Conservation (phyloP, 2,888 invertebrate genomes). For the Myopa tessellatipennis region DNA sequence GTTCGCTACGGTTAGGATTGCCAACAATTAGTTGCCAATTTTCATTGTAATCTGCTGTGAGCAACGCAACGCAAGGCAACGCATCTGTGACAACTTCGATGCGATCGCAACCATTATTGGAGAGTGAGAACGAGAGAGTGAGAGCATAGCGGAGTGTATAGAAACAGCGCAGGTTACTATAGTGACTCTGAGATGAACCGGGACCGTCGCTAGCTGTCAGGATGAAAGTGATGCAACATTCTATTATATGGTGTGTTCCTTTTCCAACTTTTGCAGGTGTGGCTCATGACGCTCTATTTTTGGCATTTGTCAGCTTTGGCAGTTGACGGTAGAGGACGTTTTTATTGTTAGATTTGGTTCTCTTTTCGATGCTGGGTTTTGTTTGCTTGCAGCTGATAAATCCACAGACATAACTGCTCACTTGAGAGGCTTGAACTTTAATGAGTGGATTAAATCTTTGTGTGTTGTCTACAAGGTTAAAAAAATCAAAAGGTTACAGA, state of each 20-base stretch:
- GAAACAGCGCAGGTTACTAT: conserved; percentile 10
- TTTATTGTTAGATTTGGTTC: conserved; percentile 7
- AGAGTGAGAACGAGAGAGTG: not conserved
- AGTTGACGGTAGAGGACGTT: not conserved
- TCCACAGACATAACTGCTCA: not conserved
- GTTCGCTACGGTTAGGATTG: conserved; percentile 41
- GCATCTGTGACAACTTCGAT: not conserved
- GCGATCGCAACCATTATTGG: not conserved
- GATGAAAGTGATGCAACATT: not conserved
- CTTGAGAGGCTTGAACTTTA: conserved; percentile 57
- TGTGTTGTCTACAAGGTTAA: too few species aligned
- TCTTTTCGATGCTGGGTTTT: conserved; percentile 26
- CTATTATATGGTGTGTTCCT: not conserved
- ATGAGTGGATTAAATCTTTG: conserved; percentile 51
- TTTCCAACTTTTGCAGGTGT: not conserved
- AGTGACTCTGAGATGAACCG: not conserved
- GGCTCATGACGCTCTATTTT: not conserved
- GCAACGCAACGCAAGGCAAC: not conserved
- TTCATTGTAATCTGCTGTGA: conserved; percentile 55
- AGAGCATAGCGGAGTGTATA: not conserved
- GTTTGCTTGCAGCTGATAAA: conserved; percentile 23
- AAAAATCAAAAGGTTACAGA: too few species aligned
- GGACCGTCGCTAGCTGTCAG: not conserved
- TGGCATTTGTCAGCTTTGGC: conserved; percentile 17
- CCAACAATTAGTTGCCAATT: conserved; percentile 62